Base-by-base conservation (phyloP, 2,888 invertebrate genomes). In the Andricus curvator region DNA sequence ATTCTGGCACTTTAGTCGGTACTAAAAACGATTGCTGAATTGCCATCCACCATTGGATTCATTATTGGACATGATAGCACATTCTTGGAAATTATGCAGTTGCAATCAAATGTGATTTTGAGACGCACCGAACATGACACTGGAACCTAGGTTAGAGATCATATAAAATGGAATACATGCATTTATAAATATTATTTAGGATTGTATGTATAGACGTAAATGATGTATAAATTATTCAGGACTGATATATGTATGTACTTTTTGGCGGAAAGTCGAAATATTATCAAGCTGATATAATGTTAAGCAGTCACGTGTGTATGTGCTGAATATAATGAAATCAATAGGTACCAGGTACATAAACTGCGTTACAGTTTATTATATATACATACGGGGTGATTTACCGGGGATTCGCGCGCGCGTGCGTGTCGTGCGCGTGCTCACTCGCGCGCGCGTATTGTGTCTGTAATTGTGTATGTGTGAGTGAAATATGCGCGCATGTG, bases 241-340 rank as follows among this genome's bases (percentile, higher is more conserved):
- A 83, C 44, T 81, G 78, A 60, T 81, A 74, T 56, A 77, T 77
- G 74, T 78, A 62, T 76, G 66, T 67, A 67, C 44, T 78, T 82
- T 41, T 64, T 68, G 84, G 85, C 83, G 81, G 82, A 82, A 84
- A 87, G 81, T 84, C 82, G 84, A 84, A 84, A 79, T 84, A 81
- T 83, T 79, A 77, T 85, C 80, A 88, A 88, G 88, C 88, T 88
- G 87, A 88, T 87, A 74, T 74, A 88, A 87, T 86, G 85, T 88
- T 86, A 90, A 90, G 90, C 90, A 86, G 88, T 90, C 84, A 86
- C 88, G 87, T 86, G 85, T 89, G 83, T 74, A 74, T 74, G 88
- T 89, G 90, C 89, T 87, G 88, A 88, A 89, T 89, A 87, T 85
- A 88, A 88, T 86, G 87, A 89, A 86, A 87, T 86, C 84, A 85